phyloP scores from a whole-genome alignment of 2,888 invertebrate species.

The Agrotis segetum region DNA sequence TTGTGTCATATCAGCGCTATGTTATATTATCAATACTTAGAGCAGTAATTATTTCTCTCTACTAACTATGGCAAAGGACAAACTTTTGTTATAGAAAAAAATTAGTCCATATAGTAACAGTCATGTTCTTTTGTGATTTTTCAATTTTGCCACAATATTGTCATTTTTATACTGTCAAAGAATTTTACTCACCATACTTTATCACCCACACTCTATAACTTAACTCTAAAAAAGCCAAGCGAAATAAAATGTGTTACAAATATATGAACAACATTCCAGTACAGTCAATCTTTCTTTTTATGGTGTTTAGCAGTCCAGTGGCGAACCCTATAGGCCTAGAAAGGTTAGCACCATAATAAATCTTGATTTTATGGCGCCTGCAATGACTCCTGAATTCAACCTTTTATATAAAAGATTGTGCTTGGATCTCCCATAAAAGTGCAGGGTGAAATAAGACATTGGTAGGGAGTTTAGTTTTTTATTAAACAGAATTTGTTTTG shows the following conservation, averaged over 20 bases:
- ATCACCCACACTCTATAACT: slow-evolving; percentile 3
- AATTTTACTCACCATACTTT: slow-evolving; percentile 4
- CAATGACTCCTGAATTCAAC: slow-evolving; percentile 75
- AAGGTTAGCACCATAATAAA: slow-evolving; percentile 73
- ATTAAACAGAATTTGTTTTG: not conserved
- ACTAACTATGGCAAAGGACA: too few species aligned
- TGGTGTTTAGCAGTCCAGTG: slow-evolving; percentile 60
- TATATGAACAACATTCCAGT: slow-evolving; percentile 52
- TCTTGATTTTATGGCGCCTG: slow-evolving; percentile 74
- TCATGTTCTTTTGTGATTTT: not conserved
- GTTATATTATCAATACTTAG: too few species aligned
- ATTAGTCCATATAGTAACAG: too few species aligned
- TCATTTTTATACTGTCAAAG: not conserved
- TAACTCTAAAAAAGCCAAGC: slow-evolving; percentile 23
- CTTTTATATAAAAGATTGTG: slow-evolving; percentile 66
- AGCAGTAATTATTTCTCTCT: too few species aligned
- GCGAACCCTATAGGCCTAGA: slow-evolving; percentile 60
- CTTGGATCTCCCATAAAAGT: slow-evolving; percentile 54
- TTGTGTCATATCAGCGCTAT: too few species aligned
- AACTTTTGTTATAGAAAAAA: too few species aligned
- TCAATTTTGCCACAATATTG: not conserved
- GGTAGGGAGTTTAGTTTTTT: slow-evolving; percentile 12
- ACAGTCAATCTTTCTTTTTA: slow-evolving; percentile 54
- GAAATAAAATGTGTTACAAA: slow-evolving; percentile 47
- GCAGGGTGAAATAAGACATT: slow-evolving; percentile 40